Conservation (phyloP, 2,113 vertebrate species). For the Cinclus cinclus region DNA sequence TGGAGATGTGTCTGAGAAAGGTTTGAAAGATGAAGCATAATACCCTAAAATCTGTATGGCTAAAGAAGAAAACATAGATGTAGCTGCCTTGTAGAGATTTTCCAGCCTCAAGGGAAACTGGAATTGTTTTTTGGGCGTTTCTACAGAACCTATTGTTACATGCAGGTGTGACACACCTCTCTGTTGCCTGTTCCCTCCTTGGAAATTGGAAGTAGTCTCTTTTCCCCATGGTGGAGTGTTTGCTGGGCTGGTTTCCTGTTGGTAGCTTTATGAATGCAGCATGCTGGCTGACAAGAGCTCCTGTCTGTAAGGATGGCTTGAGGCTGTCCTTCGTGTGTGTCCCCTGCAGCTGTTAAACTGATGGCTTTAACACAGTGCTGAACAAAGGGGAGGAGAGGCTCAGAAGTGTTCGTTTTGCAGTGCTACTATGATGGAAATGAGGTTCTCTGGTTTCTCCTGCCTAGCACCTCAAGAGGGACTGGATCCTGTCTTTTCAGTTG, state of each 20-base stretch:
- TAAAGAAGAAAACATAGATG: neutral
- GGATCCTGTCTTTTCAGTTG: neutral
- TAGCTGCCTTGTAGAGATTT: neutral
- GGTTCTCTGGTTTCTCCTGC: neutral
- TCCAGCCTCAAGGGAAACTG: neutral
- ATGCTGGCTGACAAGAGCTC: neutral
- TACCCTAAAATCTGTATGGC: neutral
- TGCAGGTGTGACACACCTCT: neutral
- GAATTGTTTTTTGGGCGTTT: neutral
- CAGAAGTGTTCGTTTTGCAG: accelerated
- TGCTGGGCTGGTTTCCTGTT: neutral
- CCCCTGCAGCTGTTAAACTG: neutral
- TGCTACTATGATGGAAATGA: neutral
- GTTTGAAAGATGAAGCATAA: neutral
- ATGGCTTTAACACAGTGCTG: neutral
- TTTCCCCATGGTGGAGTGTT: accelerated
- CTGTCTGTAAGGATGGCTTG: accelerated
- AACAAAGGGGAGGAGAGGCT: neutral
- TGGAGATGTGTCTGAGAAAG: neutral
- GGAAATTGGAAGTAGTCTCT: neutral
- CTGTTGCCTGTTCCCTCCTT: neutral
- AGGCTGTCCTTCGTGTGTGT: neutral
- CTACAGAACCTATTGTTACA: neutral
- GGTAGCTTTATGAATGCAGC: neutral
- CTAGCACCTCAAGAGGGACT: neutral